Evolutionary conservation across 2,797 vertebrate species (phyloP).

Genomic region (Anabacerthia variegaticeps): DNA sequence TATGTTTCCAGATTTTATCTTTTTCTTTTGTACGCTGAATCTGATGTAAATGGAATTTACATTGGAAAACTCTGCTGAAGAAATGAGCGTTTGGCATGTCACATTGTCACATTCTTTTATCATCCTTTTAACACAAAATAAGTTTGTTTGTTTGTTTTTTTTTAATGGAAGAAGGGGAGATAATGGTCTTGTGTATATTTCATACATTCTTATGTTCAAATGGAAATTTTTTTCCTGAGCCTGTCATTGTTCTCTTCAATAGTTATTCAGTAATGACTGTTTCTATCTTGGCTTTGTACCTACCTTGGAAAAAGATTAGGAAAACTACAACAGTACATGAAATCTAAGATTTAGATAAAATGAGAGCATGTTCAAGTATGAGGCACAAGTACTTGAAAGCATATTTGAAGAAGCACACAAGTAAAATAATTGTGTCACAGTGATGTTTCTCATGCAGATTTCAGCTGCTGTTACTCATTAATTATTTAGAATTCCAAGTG

Average conservation of each 20-base stretch:
- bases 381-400: not conserved
- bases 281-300: not conserved
- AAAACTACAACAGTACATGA: not conserved
- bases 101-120: not conserved
- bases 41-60: not conserved
- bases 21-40: not conserved
- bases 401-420: not conserved
- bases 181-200: not conserved
- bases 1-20: not conserved
- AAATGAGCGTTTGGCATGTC: not conserved
- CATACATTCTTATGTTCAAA: not conserved
- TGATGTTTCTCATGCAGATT: not conserved
- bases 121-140: not conserved
- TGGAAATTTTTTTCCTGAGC: not conserved
- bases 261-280: not conserved
- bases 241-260: not conserved
- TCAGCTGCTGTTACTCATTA: conserved; percentile 21
- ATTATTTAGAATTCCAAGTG: conserved; percentile 16
- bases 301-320: not conserved
- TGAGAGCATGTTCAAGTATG: not conserved
- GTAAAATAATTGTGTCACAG: not conserved
- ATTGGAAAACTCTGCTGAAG: not conserved
- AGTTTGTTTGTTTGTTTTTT: not conserved
- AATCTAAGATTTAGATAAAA: conserved; percentile 6
- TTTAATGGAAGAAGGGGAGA: not conserved